Evolutionary conservation across 1,140 invertebrate species (phyloP), one percentile per base, ranked within the genome.

Genomic region (Choristoneura fumiferana): DNA sequence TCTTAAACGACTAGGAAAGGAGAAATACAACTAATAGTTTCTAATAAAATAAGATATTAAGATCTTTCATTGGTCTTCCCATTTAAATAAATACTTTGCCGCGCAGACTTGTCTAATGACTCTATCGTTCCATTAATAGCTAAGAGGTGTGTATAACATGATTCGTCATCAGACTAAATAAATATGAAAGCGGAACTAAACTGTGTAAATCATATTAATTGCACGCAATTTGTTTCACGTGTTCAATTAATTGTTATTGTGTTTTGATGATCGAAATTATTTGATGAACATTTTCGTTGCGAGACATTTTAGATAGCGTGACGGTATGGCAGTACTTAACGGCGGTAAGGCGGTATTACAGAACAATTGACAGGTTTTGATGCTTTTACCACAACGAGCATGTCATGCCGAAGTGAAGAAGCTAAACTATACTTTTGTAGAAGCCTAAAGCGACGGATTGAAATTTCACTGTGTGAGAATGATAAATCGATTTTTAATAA

Each of bases 401-500:
- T 36, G 34, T 54, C 52, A 36, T 36, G 49, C 22, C 22, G 22
- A 45, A 45, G 40, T 45, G 12, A n/a, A 39, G 37, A 12, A 37
- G 35, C 35, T 39, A 4, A 45, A 45, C 15, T 45, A 49, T 49
- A 49, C n/a, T 58, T 62, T 65, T 29, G 45, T 13, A 8, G 56
- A 33, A 49, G 43, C 54, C 38, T 53, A 29, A 29, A 29, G 35
- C 38, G 54, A 57, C 36, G 61, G 59, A 60, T 59, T 64, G 55
- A 60, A 15, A 55, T 63, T 60, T 18, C 40, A 54, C 43, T 63
- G 57, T 57, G 36, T 60, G 62, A 56, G 53, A 56, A 59, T 64
- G 57, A 64, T 64, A 55, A 45, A 64, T 38, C 58, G 54, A 17
- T 59, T 64, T 64, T 43, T 64, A 64, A 64, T 64, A 15, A 56